Evolutionary conservation across 2,113 vertebrate genomes (phyloP), one percentile per base, ranked within the genome.

Genomic region (Pyxicephalus adspersus): DNA sequence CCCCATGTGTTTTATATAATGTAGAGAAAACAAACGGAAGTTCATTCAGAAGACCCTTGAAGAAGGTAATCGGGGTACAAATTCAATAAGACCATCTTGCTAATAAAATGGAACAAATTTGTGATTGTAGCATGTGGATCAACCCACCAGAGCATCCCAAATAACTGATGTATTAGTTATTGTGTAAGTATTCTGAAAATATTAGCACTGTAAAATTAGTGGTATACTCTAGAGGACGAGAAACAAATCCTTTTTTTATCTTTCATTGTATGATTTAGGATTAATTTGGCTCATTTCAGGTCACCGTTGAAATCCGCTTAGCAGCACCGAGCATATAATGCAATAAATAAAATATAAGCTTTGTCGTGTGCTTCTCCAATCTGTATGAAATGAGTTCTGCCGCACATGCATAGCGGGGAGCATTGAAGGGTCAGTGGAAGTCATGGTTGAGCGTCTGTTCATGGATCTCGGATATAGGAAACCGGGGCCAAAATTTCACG

Each of bases 341-440:
- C 71, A 82, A 74, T 75, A 75, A 74, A 82, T 65, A 75, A 75
- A 75, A 57, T 75, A 75, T 74, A 75, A 75, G 80, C 71, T 55
- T 64, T 50, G 20, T 58, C 70, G 70, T 66, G 71, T 58, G 51
- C 70, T 34, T 58, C 60, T 74, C 50, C 70, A 82, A 66, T 75
- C 61, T 82, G 70, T 64, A 65, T 54, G 51, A 75, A 64, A 82
- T 57, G 70, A 66, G 31, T 75, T 82, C 28, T 66, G 60, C 61
- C 45, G 67, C 60, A 64, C 80, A 65, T 34, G 80, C 80, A 66
- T 73, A 74, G 80, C 71, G 45, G 31, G 68, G 71, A 74, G 31
- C 70, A 75, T 75, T 66, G 72, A 81, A 74, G 79, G 79, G 79
- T 81, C 79, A 81, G 38, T 73, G 79, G 74, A 81, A 81, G 79